These are phyloP conservation scores for Xenotilapia leptura DNA, from an alignment of 2,113 vertebrate genomes.

Conservation along the genomic window DNA sequence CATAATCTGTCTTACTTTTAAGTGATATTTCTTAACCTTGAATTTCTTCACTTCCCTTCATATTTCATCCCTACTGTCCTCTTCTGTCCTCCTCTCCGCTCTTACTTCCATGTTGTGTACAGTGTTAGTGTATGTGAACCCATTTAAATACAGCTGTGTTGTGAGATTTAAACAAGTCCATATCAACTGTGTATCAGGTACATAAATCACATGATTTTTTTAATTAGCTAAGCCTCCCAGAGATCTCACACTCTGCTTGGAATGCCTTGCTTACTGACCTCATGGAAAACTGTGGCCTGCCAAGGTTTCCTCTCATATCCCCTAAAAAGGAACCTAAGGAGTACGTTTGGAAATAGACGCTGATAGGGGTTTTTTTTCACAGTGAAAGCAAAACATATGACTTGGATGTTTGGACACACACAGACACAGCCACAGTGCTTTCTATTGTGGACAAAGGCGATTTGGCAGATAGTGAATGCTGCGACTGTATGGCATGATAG, in stretches of 20 bases:
- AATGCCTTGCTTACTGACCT: conserved; percentile 63
- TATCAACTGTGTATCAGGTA: conserved; percentile 51
- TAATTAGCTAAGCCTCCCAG: conserved; percentile 48
- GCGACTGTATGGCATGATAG: neutral
- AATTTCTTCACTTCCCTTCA: neutral
- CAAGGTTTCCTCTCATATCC: conserved; percentile 64
- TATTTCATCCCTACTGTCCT: neutral
- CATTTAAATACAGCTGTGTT: conserved; percentile 25
- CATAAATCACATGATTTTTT: conserved; percentile 65
- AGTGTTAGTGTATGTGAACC: neutral
- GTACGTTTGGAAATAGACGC: conserved; percentile 43
- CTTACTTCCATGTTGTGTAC: neutral
- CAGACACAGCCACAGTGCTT: neutral
- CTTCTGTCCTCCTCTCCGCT: neutral
- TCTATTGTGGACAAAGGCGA: neutral
- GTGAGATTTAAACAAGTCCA: conserved; percentile 13
- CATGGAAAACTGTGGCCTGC: conserved; percentile 68
- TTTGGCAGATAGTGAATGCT: neutral
- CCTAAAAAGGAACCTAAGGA: conserved; percentile 69
- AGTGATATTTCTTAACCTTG: neutral
- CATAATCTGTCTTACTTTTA: neutral
- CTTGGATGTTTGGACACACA: neutral
- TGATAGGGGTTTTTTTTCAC: conserved; percentile 13
- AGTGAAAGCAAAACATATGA: conserved; percentile 25
- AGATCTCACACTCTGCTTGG: conserved; percentile 57